A percentile compares a stretch with the other conserved stretches of the same genome.
These are phyloP conservation scores for Aphrocallistes beatrix DNA, from an alignment of 37 sponge, comb jelly and placozoan genomes.

Conservation along the genomic window DNA sequence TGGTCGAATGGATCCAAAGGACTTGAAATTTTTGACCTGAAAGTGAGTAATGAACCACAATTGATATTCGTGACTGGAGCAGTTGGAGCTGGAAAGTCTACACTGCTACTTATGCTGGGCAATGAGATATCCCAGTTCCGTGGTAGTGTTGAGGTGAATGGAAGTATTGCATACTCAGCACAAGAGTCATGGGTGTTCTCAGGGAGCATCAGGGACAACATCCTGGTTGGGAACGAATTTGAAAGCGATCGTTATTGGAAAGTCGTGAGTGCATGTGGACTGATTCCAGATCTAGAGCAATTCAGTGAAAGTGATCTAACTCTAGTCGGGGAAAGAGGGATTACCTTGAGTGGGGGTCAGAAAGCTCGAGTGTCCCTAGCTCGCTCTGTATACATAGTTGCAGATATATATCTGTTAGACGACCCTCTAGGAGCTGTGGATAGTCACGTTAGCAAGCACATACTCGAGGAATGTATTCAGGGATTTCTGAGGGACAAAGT, in stretches of 20 bases:
- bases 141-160: not conserved
- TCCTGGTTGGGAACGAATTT: not conserved
- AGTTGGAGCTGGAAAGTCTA: no score
- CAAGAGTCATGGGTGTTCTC: conserved; percentile 27
- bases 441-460: no score
- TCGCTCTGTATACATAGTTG: no score
- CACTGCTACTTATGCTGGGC: conserved; percentile 1
- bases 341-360: conserved; percentile 21
- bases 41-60: no score
- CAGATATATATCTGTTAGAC: no score
- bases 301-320: not conserved
- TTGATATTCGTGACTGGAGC: no score
- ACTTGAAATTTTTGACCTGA: no score
- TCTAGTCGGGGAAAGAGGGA: conserved; percentile 17
- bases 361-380: no score
- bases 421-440: no score
- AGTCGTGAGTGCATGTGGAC: conserved; percentile 12
- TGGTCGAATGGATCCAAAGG: no score
- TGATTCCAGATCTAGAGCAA: not conserved
- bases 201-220: conserved; percentile 21
- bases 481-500: no score
- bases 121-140: not conserved
- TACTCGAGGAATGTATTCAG: no score
- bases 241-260: conserved; percentile 2
- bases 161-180: conserved; percentile 8